These are phyloP conservation scores for Hexactinellida sp. DNA, from an alignment of 37 sponge, comb jelly and placozoan species.

Conservation along the genomic window DNA sequence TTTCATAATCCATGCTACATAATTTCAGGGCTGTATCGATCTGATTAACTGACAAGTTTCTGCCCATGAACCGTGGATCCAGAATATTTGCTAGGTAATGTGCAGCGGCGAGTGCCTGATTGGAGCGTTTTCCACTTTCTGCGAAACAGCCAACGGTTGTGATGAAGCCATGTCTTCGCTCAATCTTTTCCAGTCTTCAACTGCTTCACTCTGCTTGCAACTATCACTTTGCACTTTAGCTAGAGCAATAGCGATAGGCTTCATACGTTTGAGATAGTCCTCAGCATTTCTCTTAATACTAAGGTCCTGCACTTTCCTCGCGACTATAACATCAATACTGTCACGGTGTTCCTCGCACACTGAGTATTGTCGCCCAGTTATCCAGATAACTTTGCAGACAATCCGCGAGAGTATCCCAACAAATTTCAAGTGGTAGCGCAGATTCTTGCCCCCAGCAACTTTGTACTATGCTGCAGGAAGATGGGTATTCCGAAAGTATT, in stretches of 20 bases:
- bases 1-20: neutral
- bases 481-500: conserved; percentile 9
- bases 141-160: neutral
- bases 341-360: neutral
- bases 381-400: conserved; percentile 1
- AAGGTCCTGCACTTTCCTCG: neutral
- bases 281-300: conserved; percentile 9
- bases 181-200: neutral
- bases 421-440: neutral
- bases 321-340: neutral
- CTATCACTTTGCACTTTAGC: conserved; percentile 11
- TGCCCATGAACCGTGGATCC: conserved; percentile 4
- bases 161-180: neutral
- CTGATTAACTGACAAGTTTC: neutral
- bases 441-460: neutral
- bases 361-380: neutral
- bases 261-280: conserved; percentile 13
- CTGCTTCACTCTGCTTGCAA: neutral
- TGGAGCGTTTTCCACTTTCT: conserved; percentile 10
- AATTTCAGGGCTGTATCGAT: neutral
- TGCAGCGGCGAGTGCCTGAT: neutral
- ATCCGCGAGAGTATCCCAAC: conserved; percentile 10
- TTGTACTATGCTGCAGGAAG: conserved; percentile 5
- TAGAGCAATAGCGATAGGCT: conserved; percentile 3
- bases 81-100: neutral